Base-by-base conservation (phyloP, 2,113 vertebrate genomes). In the Istiophorus platypterus region DNA sequence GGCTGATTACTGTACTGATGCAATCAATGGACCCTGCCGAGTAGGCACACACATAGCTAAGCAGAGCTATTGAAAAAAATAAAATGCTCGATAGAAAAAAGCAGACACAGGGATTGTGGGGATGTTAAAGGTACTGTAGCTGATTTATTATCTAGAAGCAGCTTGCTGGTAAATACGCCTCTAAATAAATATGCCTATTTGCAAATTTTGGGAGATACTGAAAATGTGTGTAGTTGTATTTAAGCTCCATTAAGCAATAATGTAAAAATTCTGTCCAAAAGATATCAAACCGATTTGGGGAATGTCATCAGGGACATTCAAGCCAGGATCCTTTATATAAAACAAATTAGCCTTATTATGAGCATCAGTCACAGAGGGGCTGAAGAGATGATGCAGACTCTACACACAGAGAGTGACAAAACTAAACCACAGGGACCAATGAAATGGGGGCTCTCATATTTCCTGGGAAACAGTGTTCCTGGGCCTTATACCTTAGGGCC, bases 1-100 rank as follows among this genome's bases (percentile, higher is more conserved):
- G n/a, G 12, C 59, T 84, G 74, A 79, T 81, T 84, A 61, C 70
- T 22, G 31, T 52, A 37, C 87, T 34, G 73, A 71, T 62, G 72
- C 81, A 89, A 84, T 84, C 81, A 81, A 42, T 72, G 65, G 70
- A n/a, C 12, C 59, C 58, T 29, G 70, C 37, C 18, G 18, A 78
- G 63, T 74, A 76, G 58, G 51, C 61, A 66, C 49, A 26, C 77
- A 42, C 5, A 81, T 75, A 74, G 54, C 52, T 66, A 26, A 79
- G 78, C 29, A 17, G 27, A 41, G 59, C 71, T 22, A 63, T 31
- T 31, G 27, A 49, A 49, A 47, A 41, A 51, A 13, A 64, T 18
- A 27, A n/a, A 73, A 52, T 0, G 52, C 42, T 20, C 22, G 20
- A 68, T 45, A 12, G 64, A 17, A 59, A 87, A 56, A 51, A 51